Conservation (phyloP, 2,797 vertebrate genomes). For the Tokudaia muenninki region DNA sequence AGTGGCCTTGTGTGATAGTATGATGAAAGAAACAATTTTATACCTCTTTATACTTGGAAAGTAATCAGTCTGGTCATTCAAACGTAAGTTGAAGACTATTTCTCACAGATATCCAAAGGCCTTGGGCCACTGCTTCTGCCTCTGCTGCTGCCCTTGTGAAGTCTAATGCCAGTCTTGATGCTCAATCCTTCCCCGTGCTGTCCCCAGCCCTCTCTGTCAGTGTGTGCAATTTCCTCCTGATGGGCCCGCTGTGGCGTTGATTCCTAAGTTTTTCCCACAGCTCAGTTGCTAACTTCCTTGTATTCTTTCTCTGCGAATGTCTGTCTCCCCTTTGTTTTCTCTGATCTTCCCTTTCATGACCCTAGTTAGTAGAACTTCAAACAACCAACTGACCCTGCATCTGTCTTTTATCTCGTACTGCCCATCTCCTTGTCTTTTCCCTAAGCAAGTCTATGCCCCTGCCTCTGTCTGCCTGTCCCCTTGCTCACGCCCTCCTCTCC, state of each 20-base stretch:
- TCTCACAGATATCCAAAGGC: background rate
- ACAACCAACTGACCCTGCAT: background rate
- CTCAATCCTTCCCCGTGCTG: background rate
- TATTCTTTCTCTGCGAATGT: background rate
- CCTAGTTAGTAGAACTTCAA: background rate
- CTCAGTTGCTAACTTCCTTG: background rate
- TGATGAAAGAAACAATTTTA: background rate
- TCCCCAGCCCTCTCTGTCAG: no score
- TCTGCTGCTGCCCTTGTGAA: background rate
- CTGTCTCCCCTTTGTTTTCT: background rate
- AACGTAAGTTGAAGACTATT: background rate
- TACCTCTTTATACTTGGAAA: background rate
- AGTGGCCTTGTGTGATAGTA: background rate
- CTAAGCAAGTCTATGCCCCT: background rate
- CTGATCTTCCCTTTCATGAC: background rate
- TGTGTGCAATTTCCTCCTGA: background rate
- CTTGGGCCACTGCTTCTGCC: background rate
- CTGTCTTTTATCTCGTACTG: constrained; percentile 6
- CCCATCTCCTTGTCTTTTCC: background rate
- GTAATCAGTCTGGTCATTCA: background rate
- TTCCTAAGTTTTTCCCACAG: background rate
- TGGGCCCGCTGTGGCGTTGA: background rate
- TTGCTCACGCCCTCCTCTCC: background rate
- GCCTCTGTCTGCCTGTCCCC: background rate
- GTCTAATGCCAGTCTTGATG: background rate